Conservation (phyloP, 2,888 invertebrate genomes). For the Sepiola atlantica region DNA sequence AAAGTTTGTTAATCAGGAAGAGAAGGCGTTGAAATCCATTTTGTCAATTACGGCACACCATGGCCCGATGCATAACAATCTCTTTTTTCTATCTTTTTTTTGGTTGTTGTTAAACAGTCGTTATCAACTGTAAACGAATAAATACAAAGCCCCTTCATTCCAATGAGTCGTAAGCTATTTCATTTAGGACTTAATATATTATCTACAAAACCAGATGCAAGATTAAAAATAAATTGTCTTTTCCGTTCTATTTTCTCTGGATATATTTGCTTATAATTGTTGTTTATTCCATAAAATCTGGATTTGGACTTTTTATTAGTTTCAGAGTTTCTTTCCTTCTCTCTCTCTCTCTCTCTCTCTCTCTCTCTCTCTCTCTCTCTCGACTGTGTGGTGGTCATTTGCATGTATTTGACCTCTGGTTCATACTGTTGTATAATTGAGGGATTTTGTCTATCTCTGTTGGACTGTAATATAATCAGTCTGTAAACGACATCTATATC, state of each 20-base stretch:
- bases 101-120: too few relatives aligned
- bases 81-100: background rate
- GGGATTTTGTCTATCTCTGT: slow-evolving; percentile 44
- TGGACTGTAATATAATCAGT: slow-evolving; percentile 42
- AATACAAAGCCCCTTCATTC: background rate
- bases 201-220: background rate
- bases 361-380: background rate
- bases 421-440: slow-evolving; percentile 45
- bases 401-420: slow-evolving; percentile 41
- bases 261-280: background rate
- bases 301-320: background rate
- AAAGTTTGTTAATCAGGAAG: background rate
- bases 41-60: background rate
- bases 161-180: background rate
- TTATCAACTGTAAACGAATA: background rate
- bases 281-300: background rate
- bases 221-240: background rate
- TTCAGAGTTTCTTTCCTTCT: background rate
- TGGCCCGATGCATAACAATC: background rate
- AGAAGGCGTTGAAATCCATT: background rate
- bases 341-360: background rate
- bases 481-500: slow-evolving; percentile 44
- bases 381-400: background rate
- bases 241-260: background rate
- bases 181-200: background rate